phyloP scores from a whole-genome alignment of 2,888 invertebrate species.

The Eristalis intricaria region DNA sequence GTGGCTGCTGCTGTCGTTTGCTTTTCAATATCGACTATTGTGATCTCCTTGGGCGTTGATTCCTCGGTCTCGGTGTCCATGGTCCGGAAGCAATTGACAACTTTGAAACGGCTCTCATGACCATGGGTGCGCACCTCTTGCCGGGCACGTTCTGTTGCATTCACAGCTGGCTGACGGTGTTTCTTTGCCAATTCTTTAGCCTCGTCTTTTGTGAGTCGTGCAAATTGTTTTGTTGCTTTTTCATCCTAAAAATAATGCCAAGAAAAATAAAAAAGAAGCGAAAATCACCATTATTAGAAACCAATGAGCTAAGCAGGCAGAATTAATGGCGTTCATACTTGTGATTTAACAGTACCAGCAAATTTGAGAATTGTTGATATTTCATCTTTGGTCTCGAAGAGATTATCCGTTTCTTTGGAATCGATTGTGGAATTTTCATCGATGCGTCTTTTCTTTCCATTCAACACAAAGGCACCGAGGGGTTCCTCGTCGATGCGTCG shows the following conservation, averaged over 20 bases:
- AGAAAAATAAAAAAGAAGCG: neutral
- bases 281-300: neutral
- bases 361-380: conserved; percentile 87
- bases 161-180: conserved; percentile 79
- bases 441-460: conserved; percentile 87
- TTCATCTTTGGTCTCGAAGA: conserved; percentile 78
- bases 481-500: conserved; percentile 88
- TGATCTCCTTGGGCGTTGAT: conserved; percentile 77
- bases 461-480: conserved; percentile 86
- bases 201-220: conserved; percentile 82
- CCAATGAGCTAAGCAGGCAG: too few relatives aligned
- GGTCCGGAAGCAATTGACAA: conserved; percentile 84
- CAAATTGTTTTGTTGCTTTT: conserved; percentile 81
- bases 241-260: conserved; percentile 79
- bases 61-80: conserved; percentile 53
- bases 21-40: conserved; percentile 84
- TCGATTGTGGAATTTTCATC: conserved; percentile 76
- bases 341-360: conserved; percentile 87
- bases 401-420: conserved; percentile 26
- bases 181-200: conserved; percentile 82
- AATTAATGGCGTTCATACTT: conserved; percentile 81
- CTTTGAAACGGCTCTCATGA: conserved; percentile 83
- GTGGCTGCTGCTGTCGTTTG: conserved; percentile 63
- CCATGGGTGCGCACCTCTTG: conserved; percentile 81
- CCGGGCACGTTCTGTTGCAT: conserved; percentile 81